Evolutionary conservation across 1,140 invertebrate species (phyloP).

Genomic region (Apis florea): DNA sequence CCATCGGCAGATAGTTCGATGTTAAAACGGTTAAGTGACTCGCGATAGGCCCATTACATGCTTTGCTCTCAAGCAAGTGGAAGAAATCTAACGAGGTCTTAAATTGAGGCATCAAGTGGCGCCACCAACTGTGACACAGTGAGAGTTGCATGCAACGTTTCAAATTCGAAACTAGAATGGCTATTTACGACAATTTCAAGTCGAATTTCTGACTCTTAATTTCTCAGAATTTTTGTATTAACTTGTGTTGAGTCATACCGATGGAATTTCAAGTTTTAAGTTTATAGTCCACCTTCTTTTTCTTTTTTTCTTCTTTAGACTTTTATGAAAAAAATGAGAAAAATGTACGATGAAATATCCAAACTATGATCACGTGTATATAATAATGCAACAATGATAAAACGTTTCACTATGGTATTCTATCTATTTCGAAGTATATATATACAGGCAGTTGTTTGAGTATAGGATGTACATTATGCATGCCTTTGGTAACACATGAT

Average conservation of each 20-base stretch:
- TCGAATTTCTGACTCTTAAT: neutral
- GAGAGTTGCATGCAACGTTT: neutral
- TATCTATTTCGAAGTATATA: neutral
- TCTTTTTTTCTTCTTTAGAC: neutral
- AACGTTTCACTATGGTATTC: neutral
- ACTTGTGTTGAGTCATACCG: neutral
- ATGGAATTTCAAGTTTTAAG: neutral
- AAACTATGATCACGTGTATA: neutral
- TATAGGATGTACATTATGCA: slow-evolving; percentile 5
- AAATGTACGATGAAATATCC: neutral
- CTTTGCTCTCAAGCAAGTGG: slow-evolving; percentile 26
- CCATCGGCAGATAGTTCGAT: slow-evolving; percentile 18
- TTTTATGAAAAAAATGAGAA: neutral
- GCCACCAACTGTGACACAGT: neutral
- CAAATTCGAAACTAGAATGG: neutral
- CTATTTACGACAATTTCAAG: too few relatives aligned
- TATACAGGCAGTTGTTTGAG: neutral
- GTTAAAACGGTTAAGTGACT: slow-evolving; percentile 36
- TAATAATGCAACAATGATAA: neutral
- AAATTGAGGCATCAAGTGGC: neutral
- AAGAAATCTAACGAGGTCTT: neutral
- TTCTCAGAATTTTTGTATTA: neutral
- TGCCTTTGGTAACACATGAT: slow-evolving; percentile 10
- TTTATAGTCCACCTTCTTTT: neutral
- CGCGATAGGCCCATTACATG: slow-evolving; percentile 52